A percentile compares a stretch with the other conserved stretches of the same genome.
phyloP scores from a whole-genome alignment of 1,140 invertebrate species.

The Nasonia vitripennis region DNA sequence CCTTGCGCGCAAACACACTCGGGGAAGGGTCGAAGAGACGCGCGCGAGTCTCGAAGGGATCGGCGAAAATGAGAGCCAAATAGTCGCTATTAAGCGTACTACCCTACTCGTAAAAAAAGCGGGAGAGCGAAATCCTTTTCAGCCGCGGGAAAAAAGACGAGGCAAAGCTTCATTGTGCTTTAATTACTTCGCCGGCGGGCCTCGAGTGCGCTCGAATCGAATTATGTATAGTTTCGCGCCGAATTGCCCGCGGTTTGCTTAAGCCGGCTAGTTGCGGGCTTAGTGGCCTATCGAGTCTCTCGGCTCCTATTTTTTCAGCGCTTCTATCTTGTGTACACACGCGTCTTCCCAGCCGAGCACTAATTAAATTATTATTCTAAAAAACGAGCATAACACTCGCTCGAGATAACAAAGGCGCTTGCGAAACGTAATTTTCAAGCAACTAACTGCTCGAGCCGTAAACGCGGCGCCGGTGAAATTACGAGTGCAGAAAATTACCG shows the following conservation, averaged over 20 bases:
- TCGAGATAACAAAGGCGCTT: not conserved
- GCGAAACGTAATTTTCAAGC: not conserved
- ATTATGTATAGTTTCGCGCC: constrained; percentile 42
- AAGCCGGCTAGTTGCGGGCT: not conserved
- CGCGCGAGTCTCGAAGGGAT: not conserved
- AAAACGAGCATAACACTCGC: not conserved
- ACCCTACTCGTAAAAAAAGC: not conserved
- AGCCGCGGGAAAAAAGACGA: constrained; percentile 14
- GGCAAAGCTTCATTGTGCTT: constrained; percentile 6
- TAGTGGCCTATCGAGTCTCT: constrained; percentile 4
- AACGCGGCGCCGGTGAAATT: not conserved
- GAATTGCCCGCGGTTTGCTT: constrained; percentile 52
- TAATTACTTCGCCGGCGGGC: constrained; percentile 27
- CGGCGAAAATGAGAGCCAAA: not conserved
- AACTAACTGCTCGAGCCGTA: not conserved
- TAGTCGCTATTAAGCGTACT: not conserved
- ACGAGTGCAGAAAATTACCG: not conserved
- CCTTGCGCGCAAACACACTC: no score
- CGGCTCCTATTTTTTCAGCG: not conserved
- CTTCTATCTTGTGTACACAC: no score
- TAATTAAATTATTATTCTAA: not conserved
- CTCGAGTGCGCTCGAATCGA: constrained; percentile 33
- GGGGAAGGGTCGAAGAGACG: not conserved
- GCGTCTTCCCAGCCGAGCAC: not conserved
- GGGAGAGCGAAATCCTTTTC: constrained; percentile 10